Percentiles rank a stretch among this genome's conserved stretches.
Conservation (phyloP, 2,888 invertebrate genomes). For the Caenorhabditis japonica region DNA sequence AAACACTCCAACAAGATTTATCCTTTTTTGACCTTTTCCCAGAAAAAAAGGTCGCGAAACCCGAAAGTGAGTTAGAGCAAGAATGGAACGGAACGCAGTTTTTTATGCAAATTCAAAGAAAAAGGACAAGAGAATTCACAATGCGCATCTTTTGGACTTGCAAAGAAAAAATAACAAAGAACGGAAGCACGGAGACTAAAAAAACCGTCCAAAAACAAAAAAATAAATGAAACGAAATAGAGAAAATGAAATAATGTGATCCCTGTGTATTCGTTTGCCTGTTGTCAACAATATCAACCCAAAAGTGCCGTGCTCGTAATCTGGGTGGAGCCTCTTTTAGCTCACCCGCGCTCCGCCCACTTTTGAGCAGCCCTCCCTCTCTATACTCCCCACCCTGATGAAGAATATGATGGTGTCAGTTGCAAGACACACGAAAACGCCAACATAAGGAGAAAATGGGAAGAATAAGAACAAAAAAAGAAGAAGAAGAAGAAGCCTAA, state of each 20-base stretch:
- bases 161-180: slow-evolving; percentile 9
- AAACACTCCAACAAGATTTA: slow-evolving; percentile 4
- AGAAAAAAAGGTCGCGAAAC: not conserved
- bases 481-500: slow-evolving; percentile 14
- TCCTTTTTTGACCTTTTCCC: slow-evolving; percentile 8
- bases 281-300: slow-evolving; percentile 7
- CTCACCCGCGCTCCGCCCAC: no score
- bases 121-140: not conserved
- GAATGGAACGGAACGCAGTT: slow-evolving; percentile 8
- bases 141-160: no score
- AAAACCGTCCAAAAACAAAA: no score
- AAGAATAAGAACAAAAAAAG: slow-evolving; percentile 2
- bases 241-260: slow-evolving; percentile 5
- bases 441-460: slow-evolving; percentile 1
- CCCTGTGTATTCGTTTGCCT: no score
- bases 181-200: not conserved
- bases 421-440: slow-evolving; percentile 14
- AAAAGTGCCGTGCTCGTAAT: slow-evolving; percentile 25
- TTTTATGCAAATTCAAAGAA: slow-evolving; percentile 24
- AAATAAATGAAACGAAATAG: slow-evolving; percentile 16
- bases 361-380: no score
- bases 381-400: no score
- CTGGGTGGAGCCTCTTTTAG: slow-evolving; percentile 27
- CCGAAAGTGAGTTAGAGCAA: not conserved
- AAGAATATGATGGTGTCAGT: no score